Evolutionary conservation across 2,888 invertebrate species (phyloP).

Genomic region (Aradus depressus): DNA sequence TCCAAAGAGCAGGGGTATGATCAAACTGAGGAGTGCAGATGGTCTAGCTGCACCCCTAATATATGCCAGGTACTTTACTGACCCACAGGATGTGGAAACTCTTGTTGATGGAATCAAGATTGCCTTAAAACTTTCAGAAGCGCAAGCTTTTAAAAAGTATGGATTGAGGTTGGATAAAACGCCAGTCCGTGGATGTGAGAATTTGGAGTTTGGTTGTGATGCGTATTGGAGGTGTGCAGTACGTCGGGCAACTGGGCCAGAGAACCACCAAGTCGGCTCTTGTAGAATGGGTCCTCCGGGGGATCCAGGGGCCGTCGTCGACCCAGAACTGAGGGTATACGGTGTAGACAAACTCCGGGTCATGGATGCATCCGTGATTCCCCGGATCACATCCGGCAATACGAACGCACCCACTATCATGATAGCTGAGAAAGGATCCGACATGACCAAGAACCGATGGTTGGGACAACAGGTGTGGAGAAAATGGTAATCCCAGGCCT

Average conservation of each 20-base stretch:
- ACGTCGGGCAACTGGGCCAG: conserved; percentile 47
- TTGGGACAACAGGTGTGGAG: conserved; percentile 32
- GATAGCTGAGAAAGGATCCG: conserved; percentile 48
- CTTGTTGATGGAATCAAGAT: conserved; percentile 76
- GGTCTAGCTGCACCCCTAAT: conserved; percentile 75
- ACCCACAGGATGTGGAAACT: conserved; percentile 66
- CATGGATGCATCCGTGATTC: conserved; percentile 48
- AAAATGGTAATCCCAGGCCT: conserved; percentile 31
- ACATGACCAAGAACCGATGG: conserved; percentile 43
- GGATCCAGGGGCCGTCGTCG: conserved; percentile 48
- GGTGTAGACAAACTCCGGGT: conserved; percentile 43
- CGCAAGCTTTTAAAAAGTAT: conserved; percentile 49
- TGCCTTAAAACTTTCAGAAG: conserved; percentile 57
- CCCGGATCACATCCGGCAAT: conserved; percentile 44
- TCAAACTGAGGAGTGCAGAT: conserved; percentile 61
- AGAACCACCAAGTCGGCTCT: conserved; percentile 54
- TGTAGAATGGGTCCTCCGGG: conserved; percentile 49
- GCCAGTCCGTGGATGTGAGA: conserved; percentile 61
- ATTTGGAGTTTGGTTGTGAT: conserved; percentile 55
- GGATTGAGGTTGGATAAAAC: conserved; percentile 65
- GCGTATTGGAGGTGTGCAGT: conserved; percentile 51
- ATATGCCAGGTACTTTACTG: conserved; percentile 67
- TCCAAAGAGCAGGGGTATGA: conserved; percentile 72
- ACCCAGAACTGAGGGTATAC: conserved; percentile 41
- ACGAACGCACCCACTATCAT: conserved; percentile 48